A percentile compares a stretch with the other conserved stretches of the same genome.
These are phyloP conservation scores for Pheosia tremula DNA, from an alignment of 2,888 invertebrate genomes.

Conservation along the genomic window DNA sequence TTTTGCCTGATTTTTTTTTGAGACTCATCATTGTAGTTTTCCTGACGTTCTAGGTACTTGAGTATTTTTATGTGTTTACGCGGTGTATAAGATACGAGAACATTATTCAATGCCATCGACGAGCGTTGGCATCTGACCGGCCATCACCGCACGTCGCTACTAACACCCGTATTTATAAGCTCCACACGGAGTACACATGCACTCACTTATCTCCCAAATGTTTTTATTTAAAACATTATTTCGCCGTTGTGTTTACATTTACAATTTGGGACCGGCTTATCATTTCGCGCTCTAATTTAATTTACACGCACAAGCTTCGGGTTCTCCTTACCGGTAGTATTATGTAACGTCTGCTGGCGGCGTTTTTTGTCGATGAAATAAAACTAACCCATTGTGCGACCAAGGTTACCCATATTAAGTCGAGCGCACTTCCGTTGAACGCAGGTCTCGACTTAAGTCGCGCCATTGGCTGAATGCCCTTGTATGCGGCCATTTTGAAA, in stretches of 20 bases:
- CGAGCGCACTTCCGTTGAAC: constrained; percentile 63
- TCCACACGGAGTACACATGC: neutral
- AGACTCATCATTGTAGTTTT: too few species aligned
- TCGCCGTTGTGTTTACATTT: constrained; percentile 30
- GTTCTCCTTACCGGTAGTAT: constrained; percentile 36
- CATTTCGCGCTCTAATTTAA: constrained; percentile 44
- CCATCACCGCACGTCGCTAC: constrained; percentile 1
- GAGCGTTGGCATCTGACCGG: neutral
- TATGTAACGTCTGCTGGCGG: constrained; percentile 53
- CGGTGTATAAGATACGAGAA: neutral
- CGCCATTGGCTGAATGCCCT: neutral
- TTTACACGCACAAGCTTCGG: constrained; percentile 39
- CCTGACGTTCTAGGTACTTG: neutral
- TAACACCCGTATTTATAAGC: neutral
- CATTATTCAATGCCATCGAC: neutral
- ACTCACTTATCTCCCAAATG: constrained; percentile 22
- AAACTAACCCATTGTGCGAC: constrained; percentile 62
- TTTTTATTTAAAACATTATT: constrained; percentile 13
- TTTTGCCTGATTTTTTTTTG: too few species aligned
- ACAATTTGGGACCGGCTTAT: constrained; percentile 32
- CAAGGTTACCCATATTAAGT: constrained; percentile 79
- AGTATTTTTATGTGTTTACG: neutral
- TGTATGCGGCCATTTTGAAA: constrained; percentile 1
- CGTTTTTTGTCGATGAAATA: constrained; percentile 48
- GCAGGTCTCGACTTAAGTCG: neutral